Evolutionary conservation across 1,140 invertebrate species (phyloP), one percentile per base, ranked within the genome.

Genomic region (Drosophila rhopaloa): DNA sequence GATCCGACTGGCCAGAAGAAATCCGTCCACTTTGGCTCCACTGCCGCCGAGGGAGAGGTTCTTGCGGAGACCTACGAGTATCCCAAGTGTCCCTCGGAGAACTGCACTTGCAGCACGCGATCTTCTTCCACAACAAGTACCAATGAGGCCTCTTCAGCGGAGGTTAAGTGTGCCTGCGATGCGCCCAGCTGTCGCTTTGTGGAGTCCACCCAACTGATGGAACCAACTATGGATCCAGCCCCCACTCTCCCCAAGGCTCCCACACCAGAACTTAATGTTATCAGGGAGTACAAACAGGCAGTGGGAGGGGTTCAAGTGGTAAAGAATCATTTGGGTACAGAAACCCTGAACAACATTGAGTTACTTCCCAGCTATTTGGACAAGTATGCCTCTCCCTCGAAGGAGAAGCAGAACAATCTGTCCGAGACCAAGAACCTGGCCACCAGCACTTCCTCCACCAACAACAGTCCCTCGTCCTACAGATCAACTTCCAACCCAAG

Each of bases 51-150:
- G 35, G 80, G 79, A 1, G 85, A 81, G 6, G 84, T 86, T 0
- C 59, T 91, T 32, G 90, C 88, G 2, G 85, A 92, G 53, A 91
- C 88, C 2, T 91, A 85, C 56, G 89, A 92, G 66, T 92, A 92
- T 48, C 88, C 89, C 24, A 91, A 91, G 50, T 91, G 91, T 35
- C 86, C 91, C 11, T 90, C 90, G 38, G 85, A 92, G 50, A 92
- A 91, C 59, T 91, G 90, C 50, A 89, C 89, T 1, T 92, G 90
- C 72, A 92, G 90, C 38, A 92, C 86, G 0, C 63, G 88, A 24
- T 82, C 81, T 32, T 91, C 90, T 1, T 91, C 92, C 24, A 91
- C 89, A 19, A 76, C 75, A 3, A 84, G 89, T 43, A 84, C 68
- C 9, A 81, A 81, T 19, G 86, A 92, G 19, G 60, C 78, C 0